Conservation (phyloP, 1,140 invertebrate genomes). For the Drosophila ohnishii region DNA sequence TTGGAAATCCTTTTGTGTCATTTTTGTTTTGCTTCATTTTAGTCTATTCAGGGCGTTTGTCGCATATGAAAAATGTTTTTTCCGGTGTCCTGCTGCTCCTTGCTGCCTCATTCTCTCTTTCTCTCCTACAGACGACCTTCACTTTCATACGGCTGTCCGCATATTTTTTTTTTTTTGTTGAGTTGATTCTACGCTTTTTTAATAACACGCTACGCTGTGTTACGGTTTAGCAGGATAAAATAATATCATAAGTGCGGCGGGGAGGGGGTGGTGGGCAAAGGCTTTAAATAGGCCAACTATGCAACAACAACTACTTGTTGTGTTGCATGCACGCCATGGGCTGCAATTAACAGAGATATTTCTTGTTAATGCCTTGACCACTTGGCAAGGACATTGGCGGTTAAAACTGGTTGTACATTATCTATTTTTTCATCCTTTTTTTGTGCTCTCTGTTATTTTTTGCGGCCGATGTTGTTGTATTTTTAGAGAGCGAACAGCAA, state of each 20-base stretch:
- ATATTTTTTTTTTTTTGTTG: constrained; percentile 25
- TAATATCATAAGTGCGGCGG: constrained; percentile 41
- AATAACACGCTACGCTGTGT: constrained; percentile 43
- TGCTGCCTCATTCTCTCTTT: constrained; percentile 59
- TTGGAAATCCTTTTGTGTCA: too few relatives aligned
- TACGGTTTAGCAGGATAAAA: constrained; percentile 30
- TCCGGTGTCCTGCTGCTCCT: constrained; percentile 32
- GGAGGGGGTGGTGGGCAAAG: neutral
- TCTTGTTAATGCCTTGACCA: constrained; percentile 37
- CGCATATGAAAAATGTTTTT: neutral
- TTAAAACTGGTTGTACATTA: constrained; percentile 34
- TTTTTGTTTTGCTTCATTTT: neutral
- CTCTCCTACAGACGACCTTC: constrained; percentile 79
- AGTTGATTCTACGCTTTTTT: constrained; percentile 34
- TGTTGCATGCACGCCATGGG: constrained; percentile 30
- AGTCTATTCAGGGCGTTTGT: neutral
- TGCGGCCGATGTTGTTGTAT: constrained; percentile 35
- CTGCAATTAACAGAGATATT: constrained; percentile 43
- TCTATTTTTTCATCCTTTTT: constrained; percentile 13
- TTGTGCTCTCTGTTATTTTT: constrained; percentile 24
- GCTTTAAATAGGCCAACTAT: constrained; percentile 64
- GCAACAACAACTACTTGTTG: constrained; percentile 48
- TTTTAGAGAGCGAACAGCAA: constrained; percentile 25
- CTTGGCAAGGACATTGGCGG: constrained; percentile 56
- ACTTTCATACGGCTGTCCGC: constrained; percentile 55